phyloP scores from a whole-genome alignment of 2,888 invertebrate genomes.

The Scrobipalpa costella region DNA sequence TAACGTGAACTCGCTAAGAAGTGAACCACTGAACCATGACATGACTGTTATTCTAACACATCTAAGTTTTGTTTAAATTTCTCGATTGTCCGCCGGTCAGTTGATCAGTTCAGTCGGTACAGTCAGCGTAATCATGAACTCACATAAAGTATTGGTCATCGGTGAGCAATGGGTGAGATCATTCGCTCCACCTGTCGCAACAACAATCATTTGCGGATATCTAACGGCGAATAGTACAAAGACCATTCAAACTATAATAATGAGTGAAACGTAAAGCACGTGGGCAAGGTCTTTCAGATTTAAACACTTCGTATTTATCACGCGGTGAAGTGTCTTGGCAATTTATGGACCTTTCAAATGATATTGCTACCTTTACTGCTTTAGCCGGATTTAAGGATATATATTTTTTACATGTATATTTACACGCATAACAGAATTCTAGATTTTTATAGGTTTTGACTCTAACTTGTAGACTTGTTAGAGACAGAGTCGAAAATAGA shows the following conservation, averaged over 20 bases:
- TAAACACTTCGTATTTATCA: background rate
- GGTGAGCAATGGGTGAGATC: conserved; percentile 77
- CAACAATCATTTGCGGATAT: conserved; percentile 47
- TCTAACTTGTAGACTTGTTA: too few relatives aligned
- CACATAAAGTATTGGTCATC: conserved; percentile 57
- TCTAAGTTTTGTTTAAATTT: conserved; percentile 4
- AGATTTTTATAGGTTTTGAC: too few relatives aligned
- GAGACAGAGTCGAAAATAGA: too few relatives aligned
- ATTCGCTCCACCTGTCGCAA: conserved; percentile 54
- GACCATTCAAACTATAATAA: conserved; percentile 6
- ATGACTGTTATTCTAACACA: background rate
- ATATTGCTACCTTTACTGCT: background rate
- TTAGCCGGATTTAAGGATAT: background rate
- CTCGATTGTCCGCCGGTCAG: background rate
- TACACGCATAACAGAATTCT: too few relatives aligned
- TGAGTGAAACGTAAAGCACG: conserved; percentile 4
- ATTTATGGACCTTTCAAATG: conserved; percentile 5
- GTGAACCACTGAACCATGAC: too few relatives aligned
- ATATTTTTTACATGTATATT: too few relatives aligned
- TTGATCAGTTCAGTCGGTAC: background rate
- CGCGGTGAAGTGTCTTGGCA: background rate
- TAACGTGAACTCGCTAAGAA: too few relatives aligned
- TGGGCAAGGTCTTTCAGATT: background rate
- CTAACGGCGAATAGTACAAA: conserved; percentile 42
- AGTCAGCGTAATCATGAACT: conserved; percentile 45